phyloP scores from a whole-genome alignment of 2,888 invertebrate genomes.

The Latheticus oryzae region DNA sequence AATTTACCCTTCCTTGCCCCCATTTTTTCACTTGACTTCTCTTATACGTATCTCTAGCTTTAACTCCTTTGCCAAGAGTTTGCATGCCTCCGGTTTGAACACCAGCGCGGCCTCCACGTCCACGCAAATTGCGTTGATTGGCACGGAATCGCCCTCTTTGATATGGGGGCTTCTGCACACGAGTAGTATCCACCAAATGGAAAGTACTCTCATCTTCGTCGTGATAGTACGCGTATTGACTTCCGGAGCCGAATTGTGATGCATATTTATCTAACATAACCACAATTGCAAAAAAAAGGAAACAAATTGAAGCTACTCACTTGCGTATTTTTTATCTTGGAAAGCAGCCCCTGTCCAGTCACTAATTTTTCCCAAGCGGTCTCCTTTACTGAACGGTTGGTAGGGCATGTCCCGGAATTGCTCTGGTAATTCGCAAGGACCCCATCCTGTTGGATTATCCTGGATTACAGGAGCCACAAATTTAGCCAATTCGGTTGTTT shows the following conservation, averaged over 20 bases:
- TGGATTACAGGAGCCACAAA: constrained; percentile 82
- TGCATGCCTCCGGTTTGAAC: constrained; percentile 82
- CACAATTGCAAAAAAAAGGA: constrained; percentile 33
- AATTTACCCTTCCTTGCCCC: constrained; percentile 77
- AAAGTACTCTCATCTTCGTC: constrained; percentile 99
- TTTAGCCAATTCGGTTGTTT: constrained; percentile 70
- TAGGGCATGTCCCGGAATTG: constrained; percentile 97
- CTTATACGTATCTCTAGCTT: constrained; percentile 82
- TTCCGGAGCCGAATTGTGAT: constrained; percentile 93
- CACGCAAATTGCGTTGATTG: constrained; percentile 78
- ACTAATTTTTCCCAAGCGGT: constrained; percentile 97
- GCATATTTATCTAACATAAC: constrained; percentile 82
- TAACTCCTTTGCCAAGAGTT: constrained; percentile 82
- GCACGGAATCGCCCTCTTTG: constrained; percentile 92
- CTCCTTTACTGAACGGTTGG: constrained; percentile 98
- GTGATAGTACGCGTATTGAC: constrained; percentile 98
- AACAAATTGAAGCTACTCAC: too few species aligned
- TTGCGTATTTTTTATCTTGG: constrained; percentile 93
- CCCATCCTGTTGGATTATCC: constrained; percentile 94
- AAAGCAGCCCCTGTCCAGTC: constrained; percentile 97
- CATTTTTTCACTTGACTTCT: constrained; percentile 83
- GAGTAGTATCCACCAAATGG: constrained; percentile 96
- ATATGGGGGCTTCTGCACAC: constrained; percentile 90
- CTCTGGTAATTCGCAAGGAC: constrained; percentile 93
- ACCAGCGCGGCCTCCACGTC: constrained; percentile 75